Conservation (phyloP, 2,797 vertebrate species). For the Telmatherina bonti region DNA sequence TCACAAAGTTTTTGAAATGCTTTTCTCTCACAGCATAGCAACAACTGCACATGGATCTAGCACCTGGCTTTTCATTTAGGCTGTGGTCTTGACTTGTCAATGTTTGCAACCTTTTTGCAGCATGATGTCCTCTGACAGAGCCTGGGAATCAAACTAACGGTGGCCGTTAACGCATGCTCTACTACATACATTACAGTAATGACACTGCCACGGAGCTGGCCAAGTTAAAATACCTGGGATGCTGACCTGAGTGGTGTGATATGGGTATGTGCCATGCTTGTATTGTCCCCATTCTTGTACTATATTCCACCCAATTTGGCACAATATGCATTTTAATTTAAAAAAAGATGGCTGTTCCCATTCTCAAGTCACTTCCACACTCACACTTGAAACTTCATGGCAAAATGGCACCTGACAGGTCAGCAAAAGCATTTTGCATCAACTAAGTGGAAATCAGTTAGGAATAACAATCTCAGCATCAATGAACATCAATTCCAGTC, state of each 20-base stretch:
- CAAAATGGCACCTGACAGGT: no score
- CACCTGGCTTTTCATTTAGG: constrained; percentile 19
- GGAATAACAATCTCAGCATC: constrained; percentile 20
- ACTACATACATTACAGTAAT: constrained; percentile 6
- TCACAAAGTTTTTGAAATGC: neutral
- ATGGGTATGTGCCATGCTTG: no score
- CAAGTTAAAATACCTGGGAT: constrained; percentile 63
- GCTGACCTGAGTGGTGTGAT: constrained; percentile 33
- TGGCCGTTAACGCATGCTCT: constrained; percentile 62
- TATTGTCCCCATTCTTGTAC: constrained; percentile 43
- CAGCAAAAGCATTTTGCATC: no score
- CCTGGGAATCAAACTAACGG: constrained; percentile 56
- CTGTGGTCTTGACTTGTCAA: constrained; percentile 32
- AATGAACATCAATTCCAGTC: neutral
- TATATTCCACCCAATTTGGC: constrained; percentile 17
- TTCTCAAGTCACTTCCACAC: constrained; percentile 13
- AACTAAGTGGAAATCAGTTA: no score
- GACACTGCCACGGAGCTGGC: constrained; percentile 64
- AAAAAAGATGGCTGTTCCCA: constrained; percentile 24
- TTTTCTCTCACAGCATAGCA: constrained; percentile 39
- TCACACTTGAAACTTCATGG: constrained; percentile 6
- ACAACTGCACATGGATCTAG: neutral
- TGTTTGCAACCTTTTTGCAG: constrained; percentile 33
- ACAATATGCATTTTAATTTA: constrained; percentile 31
- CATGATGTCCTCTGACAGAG: constrained; percentile 52